Evolutionary conservation across 2,888 invertebrate species (phyloP), one percentile per base, ranked within the genome.

Genomic region (Macrophya annulata): DNA sequence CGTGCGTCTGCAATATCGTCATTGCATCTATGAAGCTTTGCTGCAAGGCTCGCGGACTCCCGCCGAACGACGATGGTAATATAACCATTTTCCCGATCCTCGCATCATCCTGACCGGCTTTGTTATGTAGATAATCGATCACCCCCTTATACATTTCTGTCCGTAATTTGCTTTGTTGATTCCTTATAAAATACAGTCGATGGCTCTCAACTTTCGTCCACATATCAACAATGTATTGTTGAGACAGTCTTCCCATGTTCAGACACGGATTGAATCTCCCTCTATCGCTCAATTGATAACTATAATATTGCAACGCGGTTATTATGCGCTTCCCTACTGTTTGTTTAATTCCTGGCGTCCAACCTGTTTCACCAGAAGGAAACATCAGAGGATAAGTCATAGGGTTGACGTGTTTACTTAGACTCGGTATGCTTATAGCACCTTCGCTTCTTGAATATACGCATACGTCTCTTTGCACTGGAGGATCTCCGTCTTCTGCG

Each of bases 41-140:
- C 31, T 31, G 31, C 31, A 31, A 31, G 31, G 31, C 31, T 31
- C 31, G 31, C 31, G 31, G 31, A 31, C 31, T 31, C 3, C 31
- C 31, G 31, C 31, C 31, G 31, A 31, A 31, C 31, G 31, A 31
- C 31, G 31, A 31, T 31, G 31, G 31, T 31, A 31, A 31, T 31
- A 31, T 31, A 31, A 31, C 31, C 31, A 31, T 31, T 31, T 31
- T 31, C 3, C 31, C 31, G 3, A 31, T 31, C 31, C 71, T 84
- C 8, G 59, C 59, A 85, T 87, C 85, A 9, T 85, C 68, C 76
- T 87, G 59, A 59, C 86, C 85, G 8, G 86, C 87, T 85, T 86
- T 81, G 79, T 86, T 87, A 68, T 88, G 85, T 62, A 89, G 86
- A 87, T 88, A 85, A 86, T 90, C 89, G 86, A 88, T 87, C 84